Evolutionary conservation across 35 echinoderm and acorn worm genomes (phyloP).

Genomic region (Hemicentrotus pulcherrimus): DNA sequence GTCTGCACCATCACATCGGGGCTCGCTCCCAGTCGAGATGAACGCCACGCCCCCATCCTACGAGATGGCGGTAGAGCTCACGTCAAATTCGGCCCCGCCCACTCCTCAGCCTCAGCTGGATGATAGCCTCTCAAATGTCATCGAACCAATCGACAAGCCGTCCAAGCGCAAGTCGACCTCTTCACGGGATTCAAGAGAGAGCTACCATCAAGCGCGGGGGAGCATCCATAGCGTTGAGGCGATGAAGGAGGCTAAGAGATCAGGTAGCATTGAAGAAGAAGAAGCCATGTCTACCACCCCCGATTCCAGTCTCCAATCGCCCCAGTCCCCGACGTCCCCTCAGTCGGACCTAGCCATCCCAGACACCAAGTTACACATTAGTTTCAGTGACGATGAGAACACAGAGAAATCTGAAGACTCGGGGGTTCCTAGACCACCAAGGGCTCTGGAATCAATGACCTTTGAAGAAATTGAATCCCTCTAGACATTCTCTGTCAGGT

Average conservation of each 20-base stretch:
- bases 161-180: not conserved
- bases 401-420: constrained; percentile 97
- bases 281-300: not conserved
- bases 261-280: not conserved
- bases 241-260: not conserved
- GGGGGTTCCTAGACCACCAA: constrained; percentile 82
- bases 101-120: constrained; percentile 34
- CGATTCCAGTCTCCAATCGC: constrained; percentile 33
- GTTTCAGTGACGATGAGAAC: constrained; percentile 98
- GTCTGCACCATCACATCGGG: constrained; percentile 17
- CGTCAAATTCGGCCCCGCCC: not conserved
- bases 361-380: constrained; percentile 91
- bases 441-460: constrained; percentile 86
- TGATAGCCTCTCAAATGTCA: not conserved
- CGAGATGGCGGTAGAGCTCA: constrained; percentile 47
- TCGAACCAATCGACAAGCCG: not conserved
- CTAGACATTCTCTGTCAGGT: not conserved
- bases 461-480: constrained; percentile 86
- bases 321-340: constrained; percentile 27
- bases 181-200: constrained; percentile 20
- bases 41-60: constrained; percentile 35
- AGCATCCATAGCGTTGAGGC: constrained; percentile 22
- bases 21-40: constrained; percentile 20
- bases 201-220: not conserved
- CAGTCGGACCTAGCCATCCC: constrained; percentile 52